Conservation (phyloP, 2,113 vertebrate genomes). For the Cinclus mexicanus region DNA sequence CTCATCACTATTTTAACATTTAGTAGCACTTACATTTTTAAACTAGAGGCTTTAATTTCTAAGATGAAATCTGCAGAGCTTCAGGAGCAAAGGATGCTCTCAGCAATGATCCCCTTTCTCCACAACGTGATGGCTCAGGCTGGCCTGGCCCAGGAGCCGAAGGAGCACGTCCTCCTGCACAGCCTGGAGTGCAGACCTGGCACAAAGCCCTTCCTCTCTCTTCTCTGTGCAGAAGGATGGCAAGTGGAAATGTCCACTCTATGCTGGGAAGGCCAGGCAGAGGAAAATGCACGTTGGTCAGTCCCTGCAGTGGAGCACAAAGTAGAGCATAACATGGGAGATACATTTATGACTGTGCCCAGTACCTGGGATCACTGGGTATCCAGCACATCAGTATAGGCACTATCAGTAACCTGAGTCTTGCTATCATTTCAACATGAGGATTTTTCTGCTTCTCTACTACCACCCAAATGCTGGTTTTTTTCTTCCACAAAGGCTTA, state of each 20-base stretch:
- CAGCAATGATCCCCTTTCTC: not conserved
- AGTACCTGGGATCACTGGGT: not conserved
- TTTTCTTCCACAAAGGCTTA: not conserved
- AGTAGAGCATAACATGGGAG: not conserved
- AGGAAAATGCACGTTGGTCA: not conserved
- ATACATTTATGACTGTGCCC: not conserved
- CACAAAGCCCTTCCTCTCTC: not conserved
- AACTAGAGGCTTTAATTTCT: not conserved
- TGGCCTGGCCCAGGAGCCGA: not conserved
- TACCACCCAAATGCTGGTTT: not conserved
- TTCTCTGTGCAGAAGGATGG: not conserved
- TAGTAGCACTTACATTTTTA: not conserved
- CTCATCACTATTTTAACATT: not conserved
- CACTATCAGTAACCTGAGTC: not conserved
- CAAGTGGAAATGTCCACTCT: not conserved
- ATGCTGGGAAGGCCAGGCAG: not conserved
- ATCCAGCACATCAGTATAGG: fast-evolving
- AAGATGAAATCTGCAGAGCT: not conserved
- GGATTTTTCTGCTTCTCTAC: not conserved
- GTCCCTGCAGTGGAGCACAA: not conserved
- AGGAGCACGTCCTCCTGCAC: not conserved
- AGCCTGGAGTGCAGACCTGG: not conserved
- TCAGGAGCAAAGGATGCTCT: not conserved
- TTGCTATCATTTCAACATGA: not conserved
- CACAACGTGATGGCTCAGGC: not conserved